Evolutionary conservation across 2,888 invertebrate genomes (phyloP).

Genomic region (Heliothis peltigera): DNA sequence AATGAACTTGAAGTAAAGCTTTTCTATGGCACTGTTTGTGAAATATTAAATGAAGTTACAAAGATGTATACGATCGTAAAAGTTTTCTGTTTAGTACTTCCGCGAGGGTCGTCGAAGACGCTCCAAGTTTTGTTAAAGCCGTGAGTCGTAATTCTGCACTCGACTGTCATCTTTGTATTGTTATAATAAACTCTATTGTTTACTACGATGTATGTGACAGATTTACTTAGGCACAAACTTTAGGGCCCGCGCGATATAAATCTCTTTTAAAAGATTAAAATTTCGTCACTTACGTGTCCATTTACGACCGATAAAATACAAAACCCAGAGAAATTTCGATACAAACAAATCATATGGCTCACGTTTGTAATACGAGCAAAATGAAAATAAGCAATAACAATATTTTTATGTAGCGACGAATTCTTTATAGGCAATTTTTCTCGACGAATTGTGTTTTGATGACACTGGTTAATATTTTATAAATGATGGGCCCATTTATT

Average conservation of each 20-base stretch:
- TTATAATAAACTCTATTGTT: conserved; percentile 44
- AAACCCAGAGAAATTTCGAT: conserved; percentile 44
- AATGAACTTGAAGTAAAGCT: conserved; percentile 67
- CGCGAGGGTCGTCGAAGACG: conserved; percentile 50
- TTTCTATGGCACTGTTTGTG: conserved; percentile 62
- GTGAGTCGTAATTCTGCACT: conserved; percentile 49
- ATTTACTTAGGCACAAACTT: conserved; percentile 30
- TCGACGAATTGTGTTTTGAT: conserved; percentile 44
- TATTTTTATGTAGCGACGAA: conserved; percentile 53
- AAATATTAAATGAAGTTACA: conserved; percentile 65
- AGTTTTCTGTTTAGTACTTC: conserved; percentile 68
- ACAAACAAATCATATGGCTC: conserved; percentile 45
- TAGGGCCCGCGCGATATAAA: conserved; percentile 16
- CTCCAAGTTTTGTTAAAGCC: conserved; percentile 36
- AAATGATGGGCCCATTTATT: conserved; percentile 19
- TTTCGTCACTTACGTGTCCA: conserved; percentile 38
- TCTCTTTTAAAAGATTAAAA: conserved; percentile 48
- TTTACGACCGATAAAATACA: conserved; percentile 47
- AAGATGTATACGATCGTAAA: conserved; percentile 66
- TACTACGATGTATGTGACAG: conserved; percentile 12
- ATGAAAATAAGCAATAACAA: conserved; percentile 58
- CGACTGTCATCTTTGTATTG: conserved; percentile 55
- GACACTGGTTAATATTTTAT: conserved; percentile 26
- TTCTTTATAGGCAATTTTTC: conserved; percentile 55
- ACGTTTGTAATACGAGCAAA: conserved; percentile 45